phyloP scores from a whole-genome alignment of 1,140 invertebrate species.

The Stenopsyche tienmushanensis region DNA sequence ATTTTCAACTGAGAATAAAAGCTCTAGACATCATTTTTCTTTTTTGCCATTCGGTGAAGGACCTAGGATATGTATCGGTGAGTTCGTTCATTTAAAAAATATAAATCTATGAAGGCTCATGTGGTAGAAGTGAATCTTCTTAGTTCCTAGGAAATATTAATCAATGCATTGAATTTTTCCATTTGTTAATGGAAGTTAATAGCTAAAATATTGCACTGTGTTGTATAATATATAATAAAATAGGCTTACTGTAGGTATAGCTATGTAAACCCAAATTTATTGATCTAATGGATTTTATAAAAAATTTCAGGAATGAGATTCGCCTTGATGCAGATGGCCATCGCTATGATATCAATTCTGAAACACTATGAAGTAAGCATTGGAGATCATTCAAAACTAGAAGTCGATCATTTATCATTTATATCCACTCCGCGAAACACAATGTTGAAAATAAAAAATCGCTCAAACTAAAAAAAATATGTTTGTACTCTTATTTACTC shows the following conservation, averaged over 20 bases:
- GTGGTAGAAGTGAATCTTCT: too few species aligned
- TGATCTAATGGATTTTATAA: neutral
- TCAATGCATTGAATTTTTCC: neutral
- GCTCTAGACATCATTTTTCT: conserved; percentile 45
- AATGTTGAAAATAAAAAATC: neutral
- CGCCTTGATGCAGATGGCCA: conserved; percentile 49
- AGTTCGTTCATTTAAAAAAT: too few species aligned
- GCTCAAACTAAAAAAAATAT: neutral
- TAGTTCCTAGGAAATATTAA: too few species aligned
- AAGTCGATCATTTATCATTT: conserved; percentile 1
- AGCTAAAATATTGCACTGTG: too few species aligned
- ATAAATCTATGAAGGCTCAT: too few species aligned
- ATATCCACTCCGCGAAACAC: neutral
- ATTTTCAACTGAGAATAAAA: conserved; percentile 44
- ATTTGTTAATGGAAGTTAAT: too few species aligned
- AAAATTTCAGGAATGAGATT: conserved; percentile 43
- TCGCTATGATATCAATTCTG: conserved; percentile 48
- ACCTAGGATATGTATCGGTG: conserved; percentile 57
- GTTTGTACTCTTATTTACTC: too few species aligned
- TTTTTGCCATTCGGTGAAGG: too few species aligned
- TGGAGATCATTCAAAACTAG: neutral
- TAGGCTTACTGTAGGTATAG: too few species aligned
- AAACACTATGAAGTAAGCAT: conserved; percentile 43
- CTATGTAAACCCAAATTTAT: conserved; percentile 1
- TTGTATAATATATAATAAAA: too few species aligned